These are phyloP conservation scores for Marmota flaviventris DNA, from an alignment of 2,113 vertebrate species.

Conservation along the genomic window DNA sequence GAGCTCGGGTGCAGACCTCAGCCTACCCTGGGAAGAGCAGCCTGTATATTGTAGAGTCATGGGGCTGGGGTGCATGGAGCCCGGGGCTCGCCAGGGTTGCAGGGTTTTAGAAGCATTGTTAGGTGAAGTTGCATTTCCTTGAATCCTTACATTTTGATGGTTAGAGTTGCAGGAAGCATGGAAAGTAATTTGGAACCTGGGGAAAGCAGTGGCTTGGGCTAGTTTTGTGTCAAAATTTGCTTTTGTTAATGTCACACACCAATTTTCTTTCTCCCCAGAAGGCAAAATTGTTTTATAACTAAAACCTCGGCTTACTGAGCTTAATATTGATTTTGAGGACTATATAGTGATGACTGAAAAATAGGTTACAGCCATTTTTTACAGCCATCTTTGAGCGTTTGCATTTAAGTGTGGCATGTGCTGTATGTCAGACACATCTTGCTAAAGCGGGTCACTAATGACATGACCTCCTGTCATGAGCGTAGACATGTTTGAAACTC, in stretches of 20 bases:
- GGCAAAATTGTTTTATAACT: background rate
- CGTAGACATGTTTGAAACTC: slow-evolving; percentile 59
- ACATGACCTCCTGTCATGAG: background rate
- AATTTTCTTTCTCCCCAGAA: slow-evolving; percentile 53
- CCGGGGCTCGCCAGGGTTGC: background rate
- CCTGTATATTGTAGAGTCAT: background rate
- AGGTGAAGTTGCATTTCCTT: background rate
- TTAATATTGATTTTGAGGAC: slow-evolving; percentile 48
- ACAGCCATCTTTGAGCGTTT: slow-evolving; percentile 44
- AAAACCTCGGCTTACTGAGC: background rate
- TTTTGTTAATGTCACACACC: slow-evolving; percentile 39
- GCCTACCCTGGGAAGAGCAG: background rate
- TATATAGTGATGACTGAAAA: slow-evolving; percentile 54
- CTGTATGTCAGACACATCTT: background rate
- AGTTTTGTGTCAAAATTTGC: slow-evolving; percentile 17
- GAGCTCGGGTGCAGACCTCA: background rate
- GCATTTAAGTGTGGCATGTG: background rate
- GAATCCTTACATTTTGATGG: background rate
- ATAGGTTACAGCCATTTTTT: slow-evolving; percentile 61
- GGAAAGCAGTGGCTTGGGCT: background rate
- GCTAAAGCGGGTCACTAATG: slow-evolving; percentile 43
- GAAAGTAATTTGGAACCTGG: background rate
- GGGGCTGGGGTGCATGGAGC: background rate
- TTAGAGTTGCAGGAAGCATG: background rate
- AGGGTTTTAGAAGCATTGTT: background rate